Evolutionary conservation across 2,888 invertebrate genomes (phyloP).

Genomic region (Isoperla grammatica): DNA sequence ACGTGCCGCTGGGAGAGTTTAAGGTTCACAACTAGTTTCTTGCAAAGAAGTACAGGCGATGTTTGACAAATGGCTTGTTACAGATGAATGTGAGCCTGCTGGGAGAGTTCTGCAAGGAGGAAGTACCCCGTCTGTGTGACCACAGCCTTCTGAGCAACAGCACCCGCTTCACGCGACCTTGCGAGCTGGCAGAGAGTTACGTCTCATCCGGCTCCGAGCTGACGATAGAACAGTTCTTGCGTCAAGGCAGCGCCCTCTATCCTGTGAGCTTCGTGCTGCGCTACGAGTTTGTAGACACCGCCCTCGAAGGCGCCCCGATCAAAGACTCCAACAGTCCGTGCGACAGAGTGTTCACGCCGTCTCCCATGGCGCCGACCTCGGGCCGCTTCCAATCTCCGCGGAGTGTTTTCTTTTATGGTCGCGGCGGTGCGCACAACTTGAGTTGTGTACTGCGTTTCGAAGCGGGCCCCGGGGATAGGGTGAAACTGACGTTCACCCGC

Average conservation of each 20-base stretch:
- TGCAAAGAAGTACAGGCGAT: too few relatives aligned
- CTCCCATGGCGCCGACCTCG: constrained; percentile 38
- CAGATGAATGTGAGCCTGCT: constrained; percentile 52
- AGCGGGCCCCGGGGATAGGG: constrained; percentile 60
- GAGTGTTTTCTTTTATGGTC: constrained; percentile 75
- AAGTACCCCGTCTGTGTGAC: constrained; percentile 67
- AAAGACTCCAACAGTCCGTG: constrained; percentile 56
- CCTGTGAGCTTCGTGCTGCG: constrained; percentile 71
- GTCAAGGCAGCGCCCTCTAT: constrained; percentile 72
- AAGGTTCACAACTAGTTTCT: background rate
- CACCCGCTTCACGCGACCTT: constrained; percentile 65
- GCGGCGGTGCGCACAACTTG: constrained; percentile 71
- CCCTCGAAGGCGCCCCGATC: constrained; percentile 58
- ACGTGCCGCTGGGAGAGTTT: too few relatives aligned
- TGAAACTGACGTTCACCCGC: constrained; percentile 63
- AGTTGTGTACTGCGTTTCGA: constrained; percentile 72
- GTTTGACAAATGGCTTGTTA: too few relatives aligned
- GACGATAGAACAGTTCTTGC: constrained; percentile 67
- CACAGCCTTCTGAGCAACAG: constrained; percentile 67
- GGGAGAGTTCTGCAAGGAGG: constrained; percentile 71
- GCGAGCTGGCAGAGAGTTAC: constrained; percentile 65
- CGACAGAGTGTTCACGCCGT: constrained; percentile 48
- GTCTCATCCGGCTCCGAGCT: constrained; percentile 69
- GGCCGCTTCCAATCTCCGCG: constrained; percentile 68
- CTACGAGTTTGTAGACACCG: constrained; percentile 77